Evolutionary conservation across 2,888 invertebrate species (phyloP), one percentile per base, ranked within the genome.

Genomic region (Drosophila vallismaia): DNA sequence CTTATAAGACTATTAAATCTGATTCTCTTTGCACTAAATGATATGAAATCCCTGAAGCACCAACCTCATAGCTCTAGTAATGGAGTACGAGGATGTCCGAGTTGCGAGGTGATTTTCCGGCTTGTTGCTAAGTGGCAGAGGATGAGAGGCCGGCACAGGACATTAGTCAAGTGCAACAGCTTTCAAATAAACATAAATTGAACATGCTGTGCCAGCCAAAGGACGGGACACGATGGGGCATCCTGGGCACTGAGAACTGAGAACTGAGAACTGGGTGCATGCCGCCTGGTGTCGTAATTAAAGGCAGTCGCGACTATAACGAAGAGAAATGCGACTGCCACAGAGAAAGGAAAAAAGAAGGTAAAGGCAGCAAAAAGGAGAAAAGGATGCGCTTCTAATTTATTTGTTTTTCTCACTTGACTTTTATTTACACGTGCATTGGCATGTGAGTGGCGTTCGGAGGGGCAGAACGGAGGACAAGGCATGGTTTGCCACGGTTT

Each of bases 351-450:
- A 7, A 44, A 19, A 8, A 44, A 44, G 14, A 44, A 44, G 2
- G 8, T 24, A 44, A 44, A 3, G 9, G 1, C 5, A 42, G 54
- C 68, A 67, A 75, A 71, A 70, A 63, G 67, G 62, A 60, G 59
- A 55, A 60, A 56, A 74, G 67, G 67, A 69, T 71, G 50, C 64
- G 68, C 45, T 57, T 53, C 75, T 75, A 75, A 76, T 76, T 73
- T 73, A 76, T 73, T 72, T 71, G 60, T 77, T 75, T 70, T 75
- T 57, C 77, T 66, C 74, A 76, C 75, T 85, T 86, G 77, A 86
- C 79, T 88, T 75, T 85, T 83, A 87, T 83, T 83, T 85, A 79
- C 87, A 87, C 83, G 76, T 76, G 71, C 85, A 86, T 79, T 83
- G 88, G 84, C 86, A 86, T 80, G 84, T 84, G 71, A 63, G 53